Evolutionary conservation across 2,888 invertebrate genomes (phyloP).

Genomic region (Patella caerulea): DNA sequence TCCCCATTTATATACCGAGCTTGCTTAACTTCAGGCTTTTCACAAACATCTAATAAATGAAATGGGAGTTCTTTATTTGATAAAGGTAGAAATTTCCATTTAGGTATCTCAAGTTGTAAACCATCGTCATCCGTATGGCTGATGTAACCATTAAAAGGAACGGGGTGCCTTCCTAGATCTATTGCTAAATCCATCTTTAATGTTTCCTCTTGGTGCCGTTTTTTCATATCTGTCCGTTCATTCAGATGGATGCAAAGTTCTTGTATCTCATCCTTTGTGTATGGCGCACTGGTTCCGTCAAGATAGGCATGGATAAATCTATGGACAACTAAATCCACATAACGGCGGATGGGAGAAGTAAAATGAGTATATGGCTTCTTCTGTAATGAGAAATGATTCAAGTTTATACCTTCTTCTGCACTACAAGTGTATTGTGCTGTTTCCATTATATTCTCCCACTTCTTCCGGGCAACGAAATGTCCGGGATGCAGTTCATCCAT

Average conservation of each 20-base stretch:
- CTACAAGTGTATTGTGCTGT: slow-evolving; percentile 39
- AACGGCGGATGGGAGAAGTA: slow-evolving; percentile 50
- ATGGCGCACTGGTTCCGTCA: slow-evolving; percentile 30
- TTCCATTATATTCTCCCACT: slow-evolving; percentile 44
- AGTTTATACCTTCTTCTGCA: slow-evolving; percentile 24
- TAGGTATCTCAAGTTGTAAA: slow-evolving; percentile 40
- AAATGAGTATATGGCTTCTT: slow-evolving; percentile 45
- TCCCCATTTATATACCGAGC: slow-evolving; percentile 28
- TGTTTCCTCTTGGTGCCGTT: slow-evolving; percentile 42
- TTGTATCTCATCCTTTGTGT: slow-evolving; percentile 39
- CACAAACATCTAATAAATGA: slow-evolving; percentile 38
- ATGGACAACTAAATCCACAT: slow-evolving; percentile 43
- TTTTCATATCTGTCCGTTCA: slow-evolving; percentile 39
- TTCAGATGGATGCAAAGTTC: slow-evolving; percentile 43
- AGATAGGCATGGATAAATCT: slow-evolving; percentile 43
- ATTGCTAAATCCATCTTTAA: slow-evolving; percentile 36
- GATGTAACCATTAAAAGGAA: slow-evolving; percentile 38
- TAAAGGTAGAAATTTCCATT: slow-evolving; percentile 34
- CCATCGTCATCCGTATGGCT: slow-evolving; percentile 39
- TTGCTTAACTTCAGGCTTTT: slow-evolving; percentile 37
- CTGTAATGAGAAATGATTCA: slow-evolving; percentile 43
- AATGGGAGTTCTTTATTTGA: slow-evolving; percentile 38
- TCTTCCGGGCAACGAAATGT: slow-evolving; percentile 35
- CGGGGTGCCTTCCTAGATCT: slow-evolving; percentile 35
- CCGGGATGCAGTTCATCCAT: slow-evolving; percentile 42